Percentiles rank a stretch among this genome's conserved stretches.
Conservation (phyloP, 2,888 invertebrate genomes). For the Orthonevra nobilis region DNA sequence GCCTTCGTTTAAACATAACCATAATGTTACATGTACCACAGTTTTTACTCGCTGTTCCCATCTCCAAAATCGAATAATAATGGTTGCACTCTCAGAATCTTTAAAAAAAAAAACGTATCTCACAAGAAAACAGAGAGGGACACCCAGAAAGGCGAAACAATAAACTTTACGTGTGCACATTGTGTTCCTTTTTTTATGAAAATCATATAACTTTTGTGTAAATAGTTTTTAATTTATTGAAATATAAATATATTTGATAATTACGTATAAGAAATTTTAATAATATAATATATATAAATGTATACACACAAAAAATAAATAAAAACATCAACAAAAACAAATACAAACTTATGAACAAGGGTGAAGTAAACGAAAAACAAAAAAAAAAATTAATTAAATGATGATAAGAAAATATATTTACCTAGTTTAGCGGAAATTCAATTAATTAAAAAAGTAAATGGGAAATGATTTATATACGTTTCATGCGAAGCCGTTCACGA, state of each 20-base stretch:
- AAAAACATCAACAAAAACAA: constrained; percentile 13
- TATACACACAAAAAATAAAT: constrained; percentile 43
- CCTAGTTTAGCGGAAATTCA: constrained; percentile 24
- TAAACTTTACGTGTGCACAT: constrained; percentile 51
- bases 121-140: not conserved
- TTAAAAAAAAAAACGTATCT: not conserved
- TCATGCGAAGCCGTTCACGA: constrained; percentile 24
- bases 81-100: constrained; percentile 35
- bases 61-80: too few relatives aligned
- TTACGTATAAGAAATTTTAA: constrained; percentile 65
- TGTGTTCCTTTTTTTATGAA: constrained; percentile 66
- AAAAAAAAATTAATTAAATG: constrained; percentile 1
- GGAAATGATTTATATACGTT: too few relatives aligned
- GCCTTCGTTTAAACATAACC: constrained; percentile 52
- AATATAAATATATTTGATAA: constrained; percentile 71
- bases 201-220: constrained; percentile 67
- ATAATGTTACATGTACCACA: constrained; percentile 27
- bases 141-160: not conserved
- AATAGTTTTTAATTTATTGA: constrained; percentile 71
- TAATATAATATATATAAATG: constrained; percentile 52
- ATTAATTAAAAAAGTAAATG: constrained; percentile 2
- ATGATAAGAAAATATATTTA: constrained; percentile 4
- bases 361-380: constrained; percentile 24
- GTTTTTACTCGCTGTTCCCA: not conserved
- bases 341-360: constrained; percentile 45